A percentile compares a stretch with the other conserved stretches of the same genome.
Conservation (phyloP, 2,113 vertebrate species). For the Microcebus jonahi region DNA sequence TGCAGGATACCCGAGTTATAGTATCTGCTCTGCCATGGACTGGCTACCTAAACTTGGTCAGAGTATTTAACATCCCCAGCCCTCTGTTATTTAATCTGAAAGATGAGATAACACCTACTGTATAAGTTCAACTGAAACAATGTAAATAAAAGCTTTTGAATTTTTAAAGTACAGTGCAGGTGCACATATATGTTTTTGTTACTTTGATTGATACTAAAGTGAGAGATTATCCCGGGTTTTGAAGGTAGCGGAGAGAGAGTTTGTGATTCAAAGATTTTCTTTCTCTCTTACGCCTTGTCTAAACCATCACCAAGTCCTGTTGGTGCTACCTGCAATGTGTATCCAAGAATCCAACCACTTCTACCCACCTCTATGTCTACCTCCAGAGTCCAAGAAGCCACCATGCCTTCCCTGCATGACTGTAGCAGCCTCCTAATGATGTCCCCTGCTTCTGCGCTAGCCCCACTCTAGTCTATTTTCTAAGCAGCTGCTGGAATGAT, state of each 20-base stretch:
- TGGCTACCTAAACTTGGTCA: neutral
- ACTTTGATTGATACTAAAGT: neutral
- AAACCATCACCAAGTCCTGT: neutral
- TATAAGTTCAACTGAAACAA: neutral
- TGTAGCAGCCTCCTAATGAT: fast-evolving
- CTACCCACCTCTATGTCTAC: neutral
- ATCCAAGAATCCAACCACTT: neutral
- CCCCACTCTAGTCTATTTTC: neutral
- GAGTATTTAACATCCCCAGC: neutral
- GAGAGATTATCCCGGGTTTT: neutral
- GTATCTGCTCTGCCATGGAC: neutral
- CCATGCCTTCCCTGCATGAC: fast-evolving
- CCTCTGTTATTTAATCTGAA: neutral
- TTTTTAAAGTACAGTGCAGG: neutral
- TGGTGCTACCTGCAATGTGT: neutral
- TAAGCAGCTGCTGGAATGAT: neutral
- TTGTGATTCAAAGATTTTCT: neutral
- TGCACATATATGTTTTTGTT: neutral
- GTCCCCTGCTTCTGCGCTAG: neutral
- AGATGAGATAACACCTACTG: neutral
- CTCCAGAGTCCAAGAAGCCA: neutral
- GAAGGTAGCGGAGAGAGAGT: neutral
- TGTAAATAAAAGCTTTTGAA: neutral
- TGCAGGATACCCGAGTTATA: neutral
- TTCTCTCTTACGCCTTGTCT: neutral